Base-by-base conservation (phyloP, 2,888 invertebrate species). In the Antitype chi region DNA sequence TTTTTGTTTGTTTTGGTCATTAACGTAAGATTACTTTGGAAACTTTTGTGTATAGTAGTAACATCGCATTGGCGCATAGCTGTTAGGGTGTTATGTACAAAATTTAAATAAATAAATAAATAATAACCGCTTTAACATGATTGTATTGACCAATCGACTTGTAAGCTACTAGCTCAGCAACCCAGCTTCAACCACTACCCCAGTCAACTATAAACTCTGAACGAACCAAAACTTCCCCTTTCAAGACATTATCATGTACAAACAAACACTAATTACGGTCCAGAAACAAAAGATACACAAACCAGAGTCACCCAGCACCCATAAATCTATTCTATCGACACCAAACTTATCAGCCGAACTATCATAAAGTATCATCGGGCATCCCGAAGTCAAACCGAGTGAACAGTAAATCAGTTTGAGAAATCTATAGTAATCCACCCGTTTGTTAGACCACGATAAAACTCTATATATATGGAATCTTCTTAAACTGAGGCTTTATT, bases 391-490 rank as follows among this genome's bases (percentile, higher is more conserved):
- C 85, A 76, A 71, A 81, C 75, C 77, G 55, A 71, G 55, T 66
- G 49, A 69, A 72, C 80, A 66, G 74, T 88, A 88, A 88, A 88
- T 88, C 88, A 88, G 81, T 76, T 74, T 76, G 80, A 82, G 84
- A 84, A 80, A 88, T 88, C 88, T 87, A 79, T 74, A 85, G 87
- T 88, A 88, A 88, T 85, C 85, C 86, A 84, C 80, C 82, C 89
- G 88, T 90, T 90, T 87, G 90, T 90, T 85, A 89, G 79, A 81
- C 72, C 73, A 87, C 74, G 91, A 93, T 93, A 93, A 92, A 93
- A 92, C 91, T 91, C 91, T 90, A 93, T 92, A 91, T 92, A 92
- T 92, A 90, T 87, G 85, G 89, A 89, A 90, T 91, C 92, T 91
- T 91, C 91, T 90, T 89, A 90, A 90, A 90, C 89, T 90, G 87